Base-by-base conservation (phyloP, 2,888 invertebrate species). In the Agrilus cyanescens region DNA sequence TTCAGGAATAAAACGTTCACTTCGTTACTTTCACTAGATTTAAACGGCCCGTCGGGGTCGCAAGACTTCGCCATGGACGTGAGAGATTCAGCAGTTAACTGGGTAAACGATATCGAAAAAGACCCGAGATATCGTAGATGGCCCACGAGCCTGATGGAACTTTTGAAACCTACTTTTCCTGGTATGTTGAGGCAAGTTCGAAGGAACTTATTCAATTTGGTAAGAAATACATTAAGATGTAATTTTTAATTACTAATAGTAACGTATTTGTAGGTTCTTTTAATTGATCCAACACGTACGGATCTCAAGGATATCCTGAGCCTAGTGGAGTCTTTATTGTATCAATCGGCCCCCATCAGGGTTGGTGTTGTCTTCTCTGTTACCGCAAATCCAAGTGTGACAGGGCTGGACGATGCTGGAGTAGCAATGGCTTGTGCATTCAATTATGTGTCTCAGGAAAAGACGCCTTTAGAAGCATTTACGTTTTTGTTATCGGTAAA, bases 111-210 rank as follows among this genome's bases (percentile, higher is more conserved):
- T 63, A 77, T 98, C 44, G 97, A 97, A 69, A 77, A 73, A 7
- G 97, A 98, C 70, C 74, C 80, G 34, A 79, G 85, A 49, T 98
- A 96, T 62, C 73, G 75, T 20, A 75, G 85, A 43, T 98, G 96
- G 97, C 86, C 93, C 0, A 72, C 80, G 1, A 87, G 86, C 31
- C 77, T 90, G 41, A 86, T 86, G 71, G 93, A 96, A 57, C 70
- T 98, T 48, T 70, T 98, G 48, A 74, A 95, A 46, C 96, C 97
- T n/a, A 91, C 94, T 0, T 98, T 94, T 61, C 96, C 96, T 1
- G 97, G 97, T 42, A 96, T 97, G 94, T 70, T 98, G 46, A 73
- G 97, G 49, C 88, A 87, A 60, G 75, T 90, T 54, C 74, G 86
- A 45, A 79, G 85, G 54, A 91, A 93, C 67, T 74, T 95, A 16